Evolutionary conservation across 2,797 vertebrate genomes (phyloP), one percentile per base, ranked within the genome.

Genomic region (Oreonectes daqikongensis): DNA sequence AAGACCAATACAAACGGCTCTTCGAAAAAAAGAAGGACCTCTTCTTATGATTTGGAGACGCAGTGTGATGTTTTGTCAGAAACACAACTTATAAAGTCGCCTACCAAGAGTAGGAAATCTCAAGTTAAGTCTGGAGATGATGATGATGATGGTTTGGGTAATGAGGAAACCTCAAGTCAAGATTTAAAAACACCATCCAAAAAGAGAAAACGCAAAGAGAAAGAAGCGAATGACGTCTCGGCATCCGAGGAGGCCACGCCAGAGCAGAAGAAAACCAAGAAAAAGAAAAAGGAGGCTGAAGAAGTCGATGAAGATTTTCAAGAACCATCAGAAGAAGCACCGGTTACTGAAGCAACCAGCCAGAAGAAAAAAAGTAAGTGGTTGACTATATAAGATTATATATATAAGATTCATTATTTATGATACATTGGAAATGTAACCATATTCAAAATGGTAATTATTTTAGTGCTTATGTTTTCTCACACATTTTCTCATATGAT

Each of bases 341-440:
- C 28, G 14, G 70, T 6, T 48, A 63, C 78, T 65, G 8, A 76
- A 81, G 9, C 28, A 32, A 59, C 12, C 10, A 76, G 42, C 2
- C 44, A 66, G 12, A 60, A 83, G 38, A 84, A 90, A 82, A 92
- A 90, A 88, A 91, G 93, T 93, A 81, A 86, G 91, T 84, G 10
- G 26, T 42, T 18, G 3, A 18, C 17, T 44, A n/a, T n/a, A n/a
- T n/a, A n/a, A n/a, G n/a, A n/a, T n/a, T n/a, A n/a, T n/a, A n/a
- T n/a, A n/a, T n/a, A n/a, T n/a, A n/a, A n/a, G n/a, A n/a, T n/a
- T n/a, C n/a, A n/a, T n/a, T n/a, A n/a, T n/a, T n/a, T n/a, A n/a
- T n/a, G n/a, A n/a, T n/a, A n/a, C n/a, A n/a, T n/a, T n/a, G n/a
- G n/a, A n/a, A n/a, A n/a, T n/a, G n/a, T n/a, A n/a, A n/a, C n/a